Conservation (phyloP, 2,888 invertebrate genomes). For the Mythimna vitellina region DNA sequence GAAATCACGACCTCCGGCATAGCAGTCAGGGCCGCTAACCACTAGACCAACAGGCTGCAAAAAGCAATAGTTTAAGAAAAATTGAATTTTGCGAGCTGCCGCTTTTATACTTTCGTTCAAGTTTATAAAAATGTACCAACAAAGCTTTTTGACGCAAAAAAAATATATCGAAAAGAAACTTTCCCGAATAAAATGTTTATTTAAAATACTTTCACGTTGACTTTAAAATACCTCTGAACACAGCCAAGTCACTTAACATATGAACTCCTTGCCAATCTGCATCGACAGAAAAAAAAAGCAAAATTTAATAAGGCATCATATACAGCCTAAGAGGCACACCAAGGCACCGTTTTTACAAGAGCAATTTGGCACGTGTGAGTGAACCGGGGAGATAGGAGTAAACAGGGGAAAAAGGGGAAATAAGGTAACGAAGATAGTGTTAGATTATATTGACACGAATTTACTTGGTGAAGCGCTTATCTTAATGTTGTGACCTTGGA, state of each 20-base stretch:
- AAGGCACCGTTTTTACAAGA: constrained; percentile 36
- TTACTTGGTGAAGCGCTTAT: constrained; percentile 42
- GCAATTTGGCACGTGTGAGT: constrained; percentile 56
- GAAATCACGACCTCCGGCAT: too few species aligned
- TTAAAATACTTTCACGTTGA: not conserved
- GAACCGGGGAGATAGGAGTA: constrained; percentile 34
- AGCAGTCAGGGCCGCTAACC: too few species aligned
- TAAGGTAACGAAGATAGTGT: constrained; percentile 48
- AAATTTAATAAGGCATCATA: constrained; percentile 42
- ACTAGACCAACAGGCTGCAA: too few species aligned
- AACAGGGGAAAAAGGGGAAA: constrained; percentile 19
- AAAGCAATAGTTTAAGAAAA: too few species aligned
- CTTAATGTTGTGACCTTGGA: constrained; percentile 49
- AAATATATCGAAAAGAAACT: not conserved
- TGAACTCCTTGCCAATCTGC: constrained; percentile 2
- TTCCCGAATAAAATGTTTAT: not conserved
- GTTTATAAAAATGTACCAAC: too few species aligned
- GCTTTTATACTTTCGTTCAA: too few species aligned
- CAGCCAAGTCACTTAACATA: constrained; percentile 19
- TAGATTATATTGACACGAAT: constrained; percentile 50
- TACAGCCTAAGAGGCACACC: constrained; percentile 12
- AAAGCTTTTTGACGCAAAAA: too few species aligned
- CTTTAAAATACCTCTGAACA: constrained; percentile 1
- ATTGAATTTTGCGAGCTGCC: too few species aligned
- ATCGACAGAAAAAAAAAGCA: constrained; percentile 21